Evolutionary conservation across 2,797 vertebrate species (phyloP).

Genomic region (Alosa sapidissima): DNA sequence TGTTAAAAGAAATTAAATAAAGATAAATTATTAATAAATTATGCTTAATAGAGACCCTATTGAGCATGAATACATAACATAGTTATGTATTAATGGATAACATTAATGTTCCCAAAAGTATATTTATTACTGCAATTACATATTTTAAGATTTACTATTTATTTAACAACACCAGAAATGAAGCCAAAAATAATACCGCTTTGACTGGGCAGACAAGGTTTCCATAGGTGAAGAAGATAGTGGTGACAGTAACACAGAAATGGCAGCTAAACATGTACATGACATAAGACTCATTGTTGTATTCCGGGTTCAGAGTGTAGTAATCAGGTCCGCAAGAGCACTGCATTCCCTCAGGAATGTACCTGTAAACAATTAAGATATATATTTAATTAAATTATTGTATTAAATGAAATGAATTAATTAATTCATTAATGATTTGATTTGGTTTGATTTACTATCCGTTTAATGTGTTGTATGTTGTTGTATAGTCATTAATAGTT

Average conservation of each 20-base stretch:
- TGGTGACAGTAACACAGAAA: slow-evolving; percentile 68
- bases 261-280: slow-evolving; percentile 78
- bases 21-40: too few species aligned
- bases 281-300: slow-evolving; percentile 80
- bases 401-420: too few species aligned
- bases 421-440: too few species aligned
- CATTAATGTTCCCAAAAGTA: too few species aligned
- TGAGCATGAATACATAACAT: too few species aligned
- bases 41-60: too few species aligned
- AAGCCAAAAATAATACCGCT: slow-evolving; percentile 64
- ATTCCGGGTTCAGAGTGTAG: slow-evolving; percentile 78
- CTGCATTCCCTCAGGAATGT: slow-evolving; percentile 81
- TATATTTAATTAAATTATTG: too few species aligned
- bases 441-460: too few species aligned
- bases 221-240: slow-evolving; percentile 82
- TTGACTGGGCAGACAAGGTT: slow-evolving; percentile 80
- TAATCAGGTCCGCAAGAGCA: slow-evolving; percentile 80
- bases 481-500: too few species aligned
- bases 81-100: too few species aligned
- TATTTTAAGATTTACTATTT: not conserved
- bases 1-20: too few species aligned
- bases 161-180: not conserved
- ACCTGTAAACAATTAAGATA: slow-evolving; percentile 58
- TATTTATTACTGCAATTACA: not conserved
- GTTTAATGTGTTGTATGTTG: too few species aligned